phyloP scores from a whole-genome alignment of 1,140 invertebrate species.

The Drosophila micromelanica region DNA sequence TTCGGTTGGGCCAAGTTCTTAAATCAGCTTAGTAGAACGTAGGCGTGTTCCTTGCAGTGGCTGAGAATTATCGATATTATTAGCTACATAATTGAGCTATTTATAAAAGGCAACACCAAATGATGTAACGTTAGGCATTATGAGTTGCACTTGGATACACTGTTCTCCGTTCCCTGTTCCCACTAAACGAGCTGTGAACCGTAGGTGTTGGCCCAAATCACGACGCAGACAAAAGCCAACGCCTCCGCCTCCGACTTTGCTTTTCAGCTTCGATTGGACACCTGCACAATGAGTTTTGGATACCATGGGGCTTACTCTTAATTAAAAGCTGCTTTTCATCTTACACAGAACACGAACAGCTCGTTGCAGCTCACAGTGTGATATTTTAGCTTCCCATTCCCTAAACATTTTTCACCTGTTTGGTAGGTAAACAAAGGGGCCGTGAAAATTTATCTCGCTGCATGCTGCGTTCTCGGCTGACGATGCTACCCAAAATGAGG shows the following conservation, averaged over 20 bases:
- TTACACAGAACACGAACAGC: slow-evolving; percentile 20
- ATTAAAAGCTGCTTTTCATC: slow-evolving; percentile 77
- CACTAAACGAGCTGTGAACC: slow-evolving; percentile 71
- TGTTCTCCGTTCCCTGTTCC: background rate
- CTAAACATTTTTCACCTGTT: slow-evolving; percentile 27
- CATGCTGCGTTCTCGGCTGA: slow-evolving; percentile 22
- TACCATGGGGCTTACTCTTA: slow-evolving; percentile 53
- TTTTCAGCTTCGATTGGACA: slow-evolving; percentile 46
- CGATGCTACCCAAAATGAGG: slow-evolving; percentile 64
- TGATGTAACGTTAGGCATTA: slow-evolving; percentile 31
- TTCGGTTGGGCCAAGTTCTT: slow-evolving; percentile 12
- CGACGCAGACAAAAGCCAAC: slow-evolving; percentile 42
- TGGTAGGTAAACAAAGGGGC: slow-evolving; percentile 51
- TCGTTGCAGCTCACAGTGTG: slow-evolving; percentile 57
- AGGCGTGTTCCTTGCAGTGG: slow-evolving; percentile 28
- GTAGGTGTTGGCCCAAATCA: slow-evolving; percentile 70
- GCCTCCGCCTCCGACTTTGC: background rate
- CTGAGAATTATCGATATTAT: slow-evolving; percentile 73
- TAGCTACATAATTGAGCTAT: slow-evolving; percentile 78
- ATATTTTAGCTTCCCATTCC: slow-evolving; percentile 28
- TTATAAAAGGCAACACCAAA: slow-evolving; percentile 51
- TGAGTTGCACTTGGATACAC: background rate
- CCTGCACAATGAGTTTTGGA: slow-evolving; percentile 53
- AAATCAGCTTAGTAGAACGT: slow-evolving; percentile 65
- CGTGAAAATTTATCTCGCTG: slow-evolving; percentile 60